Base-by-base conservation (phyloP, 2,888 invertebrate genomes). In the Zaprionus bogoriensis region DNA sequence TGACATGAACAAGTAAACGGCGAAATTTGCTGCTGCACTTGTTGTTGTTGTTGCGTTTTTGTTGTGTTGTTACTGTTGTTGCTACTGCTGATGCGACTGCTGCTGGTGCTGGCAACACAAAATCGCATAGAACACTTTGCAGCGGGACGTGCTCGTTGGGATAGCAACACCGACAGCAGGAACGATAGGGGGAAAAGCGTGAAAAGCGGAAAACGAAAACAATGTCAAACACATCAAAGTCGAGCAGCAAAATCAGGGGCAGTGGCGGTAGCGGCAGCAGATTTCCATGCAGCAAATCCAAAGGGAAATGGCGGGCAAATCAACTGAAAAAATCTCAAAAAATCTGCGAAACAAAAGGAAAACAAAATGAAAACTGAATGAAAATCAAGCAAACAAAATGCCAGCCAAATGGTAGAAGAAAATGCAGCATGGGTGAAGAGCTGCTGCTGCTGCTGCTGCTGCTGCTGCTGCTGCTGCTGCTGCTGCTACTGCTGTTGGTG, bases 151-250 rank as follows among this genome's bases (percentile, higher is more conserved):
- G 74, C 68, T 74, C 63, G 59, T 59, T 46, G 55, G 54, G 12
- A 12, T 41, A 57, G 20, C 20, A 57, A 32, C 50, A 39, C 19
- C 42, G 52, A 44, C 39, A 25, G 41, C 52, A 51, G 55, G 22
- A 25, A 22, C 36, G 42, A 30, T 41, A 36, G 17, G 32, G 17
- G 47, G 44, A 44, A 45, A 58, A 69, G 47, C 50, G 38, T 46
- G 62, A 58, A 61, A 63, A 42, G 9, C 23, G 52, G 39, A 47
- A 70, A 70, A 67, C 52, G 65, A 75, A 82, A 81, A 81, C 82
- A 77, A 77, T 81, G 85, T 73, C 84, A 79, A 79, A 79, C 74
- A 77, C 81, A 76, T 77, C 78, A 81, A 77, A 81, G 72, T 69
- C 78, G 60, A 50, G 41, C 32, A 36, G 32, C 32, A n/a, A n/a